phyloP scores from a whole-genome alignment of 2,797 vertebrate species.

The Thripadectes ignobilis region DNA sequence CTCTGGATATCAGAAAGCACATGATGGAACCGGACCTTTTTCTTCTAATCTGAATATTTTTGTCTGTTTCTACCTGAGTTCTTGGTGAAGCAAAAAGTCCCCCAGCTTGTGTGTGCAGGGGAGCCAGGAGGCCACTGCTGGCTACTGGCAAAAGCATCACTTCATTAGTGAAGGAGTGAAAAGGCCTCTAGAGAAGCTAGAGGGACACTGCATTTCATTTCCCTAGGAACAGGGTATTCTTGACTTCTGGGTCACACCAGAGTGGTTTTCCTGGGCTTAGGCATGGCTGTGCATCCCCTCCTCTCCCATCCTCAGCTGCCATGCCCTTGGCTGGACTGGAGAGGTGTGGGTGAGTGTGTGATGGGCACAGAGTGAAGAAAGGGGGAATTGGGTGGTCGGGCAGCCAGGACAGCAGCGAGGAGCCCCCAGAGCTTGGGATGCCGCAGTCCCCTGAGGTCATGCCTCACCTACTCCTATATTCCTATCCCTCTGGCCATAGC shows the following conservation, averaged over 20 bases:
- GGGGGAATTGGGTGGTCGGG: accelerated
- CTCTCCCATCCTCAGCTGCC: background rate
- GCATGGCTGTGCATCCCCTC: accelerated
- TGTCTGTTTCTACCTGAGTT: background rate
- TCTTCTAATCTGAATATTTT: background rate
- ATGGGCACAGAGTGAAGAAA: background rate
- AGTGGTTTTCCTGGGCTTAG: background rate
- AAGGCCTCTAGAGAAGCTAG: background rate
- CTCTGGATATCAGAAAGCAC: background rate
- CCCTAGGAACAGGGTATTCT: background rate
- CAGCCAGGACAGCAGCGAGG: accelerated
- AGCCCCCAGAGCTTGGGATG: accelerated
- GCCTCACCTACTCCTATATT: background rate
- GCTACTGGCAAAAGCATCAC: accelerated
- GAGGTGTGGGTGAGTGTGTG: accelerated
- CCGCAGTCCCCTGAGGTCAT: background rate
- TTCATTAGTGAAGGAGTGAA: background rate
- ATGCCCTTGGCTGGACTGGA: accelerated
- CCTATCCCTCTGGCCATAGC: background rate
- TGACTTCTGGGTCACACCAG: background rate
- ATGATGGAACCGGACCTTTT: background rate
- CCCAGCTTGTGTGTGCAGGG: background rate
- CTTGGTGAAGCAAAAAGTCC: background rate
- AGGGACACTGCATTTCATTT: accelerated
- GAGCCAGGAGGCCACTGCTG: background rate